These are phyloP conservation scores for Ictalurus furcatus DNA, from an alignment of 2,113 vertebrate genomes.

Conservation along the genomic window DNA sequence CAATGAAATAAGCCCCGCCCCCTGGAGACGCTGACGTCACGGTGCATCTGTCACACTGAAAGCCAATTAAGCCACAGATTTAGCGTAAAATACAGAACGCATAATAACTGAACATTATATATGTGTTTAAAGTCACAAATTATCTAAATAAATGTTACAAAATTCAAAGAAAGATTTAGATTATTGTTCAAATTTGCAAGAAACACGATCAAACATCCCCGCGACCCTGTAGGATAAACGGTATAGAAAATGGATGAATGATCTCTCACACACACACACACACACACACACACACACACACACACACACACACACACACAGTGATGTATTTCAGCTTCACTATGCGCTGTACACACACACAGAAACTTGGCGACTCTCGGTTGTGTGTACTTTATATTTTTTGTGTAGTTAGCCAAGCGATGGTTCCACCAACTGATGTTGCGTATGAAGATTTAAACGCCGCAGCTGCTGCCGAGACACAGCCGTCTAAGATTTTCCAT, in stretches of 20 bases:
- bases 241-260: too few relatives aligned
- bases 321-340: too few relatives aligned
- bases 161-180: too few relatives aligned
- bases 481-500: constrained; percentile 2
- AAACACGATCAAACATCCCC: too few relatives aligned
- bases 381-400: neutral
- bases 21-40: neutral
- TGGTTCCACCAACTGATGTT: neutral
- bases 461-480: neutral
- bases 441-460: constrained; percentile 11
- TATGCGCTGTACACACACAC: neutral
- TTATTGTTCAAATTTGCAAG: neutral
- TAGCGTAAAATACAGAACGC: too few relatives aligned
- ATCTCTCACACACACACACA: neutral
- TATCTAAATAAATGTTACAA: neutral
- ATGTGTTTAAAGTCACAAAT: neutral
- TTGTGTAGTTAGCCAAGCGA: neutral
- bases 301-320: neutral
- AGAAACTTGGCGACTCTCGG: neutral
- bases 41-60: neutral
- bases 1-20: neutral
- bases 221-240: too few relatives aligned
- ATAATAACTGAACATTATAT: neutral
- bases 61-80: neutral
- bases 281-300: neutral